Percentiles rank a stretch among this genome's conserved stretches.
These are phyloP conservation scores for Passerculus sandwichensis DNA, from an alignment of 2,797 vertebrate species.

Conservation along the genomic window DNA sequence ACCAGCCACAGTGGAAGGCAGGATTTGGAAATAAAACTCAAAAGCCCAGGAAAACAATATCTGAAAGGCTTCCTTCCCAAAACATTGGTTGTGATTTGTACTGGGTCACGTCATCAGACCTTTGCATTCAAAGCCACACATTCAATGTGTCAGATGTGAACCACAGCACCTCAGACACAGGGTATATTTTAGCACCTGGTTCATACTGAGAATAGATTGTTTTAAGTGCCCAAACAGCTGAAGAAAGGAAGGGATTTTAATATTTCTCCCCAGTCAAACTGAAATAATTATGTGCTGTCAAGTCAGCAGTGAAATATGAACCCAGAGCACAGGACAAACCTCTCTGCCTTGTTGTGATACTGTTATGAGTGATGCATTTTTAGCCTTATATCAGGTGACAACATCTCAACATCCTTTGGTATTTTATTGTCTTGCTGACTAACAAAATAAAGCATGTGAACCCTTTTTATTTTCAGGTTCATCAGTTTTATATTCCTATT, in stretches of 20 bases:
- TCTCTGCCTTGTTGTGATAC: not conserved
- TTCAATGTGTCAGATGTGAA: not conserved
- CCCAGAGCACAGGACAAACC: not conserved
- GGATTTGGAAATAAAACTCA: not conserved
- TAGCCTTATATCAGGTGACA: not conserved
- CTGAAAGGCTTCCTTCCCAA: not conserved
- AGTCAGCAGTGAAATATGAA: not conserved
- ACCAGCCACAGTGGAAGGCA: not conserved
- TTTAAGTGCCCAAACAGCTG: not conserved
- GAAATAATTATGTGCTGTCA: not conserved
- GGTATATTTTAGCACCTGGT: not conserved
- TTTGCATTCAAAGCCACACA: not conserved
- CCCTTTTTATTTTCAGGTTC: slow-evolving; percentile 29
- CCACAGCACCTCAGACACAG: not conserved
- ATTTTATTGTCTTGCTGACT: not conserved
- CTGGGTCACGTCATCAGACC: not conserved
- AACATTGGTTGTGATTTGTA: not conserved
- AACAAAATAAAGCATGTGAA: not conserved
- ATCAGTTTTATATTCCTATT: slow-evolving; percentile 30
- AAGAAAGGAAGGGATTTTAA: not conserved
- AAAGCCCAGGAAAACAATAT: not conserved
- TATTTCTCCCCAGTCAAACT: not conserved
- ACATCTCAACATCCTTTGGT: not conserved
- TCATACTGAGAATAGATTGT: not conserved
- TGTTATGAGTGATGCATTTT: not conserved